These are phyloP conservation scores for Myrmecobius fasciatus DNA, from an alignment of 2,113 vertebrate species.

Conservation along the genomic window DNA sequence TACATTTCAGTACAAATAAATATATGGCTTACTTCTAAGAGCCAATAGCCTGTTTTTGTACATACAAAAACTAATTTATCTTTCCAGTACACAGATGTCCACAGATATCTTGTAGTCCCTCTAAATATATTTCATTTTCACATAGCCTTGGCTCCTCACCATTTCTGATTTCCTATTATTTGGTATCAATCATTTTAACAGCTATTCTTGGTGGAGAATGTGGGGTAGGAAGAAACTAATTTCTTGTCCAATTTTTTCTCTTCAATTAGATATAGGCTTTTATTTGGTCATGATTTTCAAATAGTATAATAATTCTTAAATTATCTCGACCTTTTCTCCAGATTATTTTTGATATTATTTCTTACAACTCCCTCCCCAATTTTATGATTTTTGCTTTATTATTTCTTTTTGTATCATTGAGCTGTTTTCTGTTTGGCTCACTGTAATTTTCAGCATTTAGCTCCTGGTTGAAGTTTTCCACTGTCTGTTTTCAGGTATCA, in stretches of 20 bases:
- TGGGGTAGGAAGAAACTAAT: slow-evolving; percentile 47
- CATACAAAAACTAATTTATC: slow-evolving; percentile 63
- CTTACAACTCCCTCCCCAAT: not conserved
- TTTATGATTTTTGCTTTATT: not conserved
- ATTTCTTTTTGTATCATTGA: not conserved
- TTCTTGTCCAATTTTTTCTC: too few species aligned
- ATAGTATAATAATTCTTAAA: not conserved
- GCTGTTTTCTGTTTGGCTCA: not conserved
- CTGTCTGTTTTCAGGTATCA: not conserved
- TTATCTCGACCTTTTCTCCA: not conserved
- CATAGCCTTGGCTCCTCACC: slow-evolving; percentile 43
- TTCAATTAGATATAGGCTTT: too few species aligned
- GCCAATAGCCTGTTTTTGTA: slow-evolving; percentile 80
- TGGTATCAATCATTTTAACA: slow-evolving; percentile 44
- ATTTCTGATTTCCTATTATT: slow-evolving; percentile 36
- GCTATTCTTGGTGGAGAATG: slow-evolving; percentile 46
- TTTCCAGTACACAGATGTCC: slow-evolving; percentile 74
- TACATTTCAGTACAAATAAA: slow-evolving; percentile 83
- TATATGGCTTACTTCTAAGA: slow-evolving; percentile 78
- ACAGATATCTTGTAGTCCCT: slow-evolving; percentile 54
- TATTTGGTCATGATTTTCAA: not conserved
- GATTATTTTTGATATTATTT: not conserved
- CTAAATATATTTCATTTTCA: slow-evolving; percentile 60
- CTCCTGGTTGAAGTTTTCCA: not conserved
- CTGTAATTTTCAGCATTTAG: not conserved